A percentile compares a stretch with the other conserved stretches of the same genome.
These are phyloP conservation scores for Anagyrus pseudococci DNA, from an alignment of 2,888 invertebrate species.

Conservation along the genomic window DNA sequence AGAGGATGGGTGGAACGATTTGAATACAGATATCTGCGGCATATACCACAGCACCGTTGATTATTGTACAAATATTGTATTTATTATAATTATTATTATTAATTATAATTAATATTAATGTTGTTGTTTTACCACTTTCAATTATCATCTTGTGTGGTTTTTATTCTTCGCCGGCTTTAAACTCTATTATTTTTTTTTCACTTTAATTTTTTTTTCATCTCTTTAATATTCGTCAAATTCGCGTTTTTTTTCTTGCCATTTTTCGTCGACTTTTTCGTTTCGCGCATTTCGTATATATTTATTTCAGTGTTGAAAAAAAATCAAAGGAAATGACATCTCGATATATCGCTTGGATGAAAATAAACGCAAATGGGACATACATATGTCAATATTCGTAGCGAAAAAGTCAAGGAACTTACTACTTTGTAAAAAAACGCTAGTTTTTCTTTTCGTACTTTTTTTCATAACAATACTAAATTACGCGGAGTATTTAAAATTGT, in stretches of 20 bases:
- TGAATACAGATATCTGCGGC: constrained; percentile 43
- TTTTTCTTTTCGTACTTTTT: constrained; percentile 16
- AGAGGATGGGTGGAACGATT: constrained; percentile 29
- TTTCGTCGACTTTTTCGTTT: constrained; percentile 42
- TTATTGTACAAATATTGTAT: constrained; percentile 63
- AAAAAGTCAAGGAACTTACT: constrained; percentile 34
- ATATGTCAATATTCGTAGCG: constrained; percentile 33
- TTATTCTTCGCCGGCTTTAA: constrained; percentile 47
- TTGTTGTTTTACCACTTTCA: constrained; percentile 59
- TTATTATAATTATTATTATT: constrained; percentile 61
- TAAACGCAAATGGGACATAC: constrained; percentile 33
- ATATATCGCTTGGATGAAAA: constrained; percentile 26
- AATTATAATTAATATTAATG: constrained; percentile 61
- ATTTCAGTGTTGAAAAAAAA: constrained; percentile 24
- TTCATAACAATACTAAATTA: constrained; percentile 28
- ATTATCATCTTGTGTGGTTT: constrained; percentile 50
- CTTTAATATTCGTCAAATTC: constrained; percentile 18
- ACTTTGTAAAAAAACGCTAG: constrained; percentile 29
- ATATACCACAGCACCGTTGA: constrained; percentile 57
- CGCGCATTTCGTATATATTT: constrained; percentile 32
- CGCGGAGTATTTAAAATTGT: too few species aligned
- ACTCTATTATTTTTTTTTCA: constrained; percentile 44
- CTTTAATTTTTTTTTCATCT: constrained; percentile 35
- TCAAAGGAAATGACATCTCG: constrained; percentile 32
- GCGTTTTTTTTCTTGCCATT: constrained; percentile 31